A percentile compares a stretch with the other conserved stretches of the same genome.
Evolutionary conservation across 1,140 invertebrate genomes (phyloP).

Genomic region (Amyelois transitella): DNA sequence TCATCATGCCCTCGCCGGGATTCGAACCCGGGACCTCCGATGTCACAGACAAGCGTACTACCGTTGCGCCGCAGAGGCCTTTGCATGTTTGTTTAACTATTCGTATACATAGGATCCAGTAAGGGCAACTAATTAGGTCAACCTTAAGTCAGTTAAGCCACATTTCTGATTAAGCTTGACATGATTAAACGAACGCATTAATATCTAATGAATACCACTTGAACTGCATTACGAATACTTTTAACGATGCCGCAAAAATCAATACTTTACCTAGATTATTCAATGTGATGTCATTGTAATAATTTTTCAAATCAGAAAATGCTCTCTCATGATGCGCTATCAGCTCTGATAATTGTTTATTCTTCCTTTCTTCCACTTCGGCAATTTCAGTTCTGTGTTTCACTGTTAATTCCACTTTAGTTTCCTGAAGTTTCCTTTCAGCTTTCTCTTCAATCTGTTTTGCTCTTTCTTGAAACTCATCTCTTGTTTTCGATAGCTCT

Average conservation of each 20-base stretch:
- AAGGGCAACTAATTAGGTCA: too few species aligned
- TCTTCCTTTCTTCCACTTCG: slow-evolving; percentile 93
- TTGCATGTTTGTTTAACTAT: too few species aligned
- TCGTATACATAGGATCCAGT: too few species aligned
- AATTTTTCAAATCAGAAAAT: slow-evolving; percentile 92
- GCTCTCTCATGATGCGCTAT: slow-evolving; percentile 89
- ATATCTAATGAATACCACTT: background rate
- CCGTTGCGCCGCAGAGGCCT: too few species aligned
- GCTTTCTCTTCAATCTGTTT: slow-evolving; percentile 85
- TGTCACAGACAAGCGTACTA: too few species aligned
- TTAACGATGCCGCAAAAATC: background rate
- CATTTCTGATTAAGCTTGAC: background rate
- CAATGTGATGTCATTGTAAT: slow-evolving; percentile 94
- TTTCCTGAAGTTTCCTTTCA: slow-evolving; percentile 83
- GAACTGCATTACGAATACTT: background rate
- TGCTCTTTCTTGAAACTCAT: slow-evolving; percentile 83
- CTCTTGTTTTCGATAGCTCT: slow-evolving; percentile 79
- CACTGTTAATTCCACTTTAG: slow-evolving; percentile 83
- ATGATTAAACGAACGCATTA: background rate
- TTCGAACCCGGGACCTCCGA: too few species aligned
- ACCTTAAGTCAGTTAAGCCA: background rate
- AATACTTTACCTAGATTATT: slow-evolving; percentile 83
- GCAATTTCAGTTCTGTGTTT: slow-evolving; percentile 84
- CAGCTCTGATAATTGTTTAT: slow-evolving; percentile 86
- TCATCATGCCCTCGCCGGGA: too few species aligned